These are phyloP conservation scores for Atherinosoma microstoma DNA, from an alignment of 2,797 vertebrate species.

Conservation along the genomic window DNA sequence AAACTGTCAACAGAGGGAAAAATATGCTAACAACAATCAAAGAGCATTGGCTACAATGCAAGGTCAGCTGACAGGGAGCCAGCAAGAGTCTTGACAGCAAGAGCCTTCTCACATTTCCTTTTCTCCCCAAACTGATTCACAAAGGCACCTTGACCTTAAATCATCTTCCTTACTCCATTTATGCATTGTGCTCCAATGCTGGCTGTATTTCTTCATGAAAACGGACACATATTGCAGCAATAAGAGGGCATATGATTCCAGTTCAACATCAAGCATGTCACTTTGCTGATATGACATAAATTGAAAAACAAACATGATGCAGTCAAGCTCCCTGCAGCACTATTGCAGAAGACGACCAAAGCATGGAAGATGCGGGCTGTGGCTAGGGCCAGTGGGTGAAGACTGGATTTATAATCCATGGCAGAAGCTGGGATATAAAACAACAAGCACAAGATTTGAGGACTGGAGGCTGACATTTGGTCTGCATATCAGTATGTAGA, in stretches of 20 bases:
- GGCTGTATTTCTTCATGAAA: slow-evolving; percentile 38
- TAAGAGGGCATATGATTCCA: slow-evolving; percentile 59
- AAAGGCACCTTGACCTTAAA: slow-evolving; percentile 21
- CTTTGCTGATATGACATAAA: slow-evolving; percentile 36
- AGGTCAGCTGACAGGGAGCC: slow-evolving; percentile 40
- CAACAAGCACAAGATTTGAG: slow-evolving; percentile 6
- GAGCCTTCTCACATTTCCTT: neutral
- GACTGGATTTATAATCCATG: slow-evolving; percentile 5
- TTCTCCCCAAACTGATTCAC: slow-evolving; percentile 15
- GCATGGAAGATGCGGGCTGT: neutral
- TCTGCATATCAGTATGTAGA: slow-evolving; percentile 8
- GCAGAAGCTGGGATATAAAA: neutral
- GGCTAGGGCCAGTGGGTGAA: neutral
- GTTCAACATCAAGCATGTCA: slow-evolving; percentile 58
- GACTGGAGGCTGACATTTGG: neutral
- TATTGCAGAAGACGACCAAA: slow-evolving; percentile 5
- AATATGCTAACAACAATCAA: slow-evolving; percentile 36
- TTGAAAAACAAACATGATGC: slow-evolving; percentile 52
- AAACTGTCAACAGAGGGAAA: slow-evolving; percentile 41
- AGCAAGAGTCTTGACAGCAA: slow-evolving; percentile 17
- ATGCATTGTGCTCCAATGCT: slow-evolving; percentile 13
- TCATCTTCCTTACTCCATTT: slow-evolving; percentile 22
- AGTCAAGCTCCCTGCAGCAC: slow-evolving; percentile 23
- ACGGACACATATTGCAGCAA: slow-evolving; percentile 54
- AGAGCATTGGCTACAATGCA: slow-evolving; percentile 29